Evolutionary conservation across 2,113 vertebrate genomes (phyloP).

Genomic region (Helogale parvula): DNA sequence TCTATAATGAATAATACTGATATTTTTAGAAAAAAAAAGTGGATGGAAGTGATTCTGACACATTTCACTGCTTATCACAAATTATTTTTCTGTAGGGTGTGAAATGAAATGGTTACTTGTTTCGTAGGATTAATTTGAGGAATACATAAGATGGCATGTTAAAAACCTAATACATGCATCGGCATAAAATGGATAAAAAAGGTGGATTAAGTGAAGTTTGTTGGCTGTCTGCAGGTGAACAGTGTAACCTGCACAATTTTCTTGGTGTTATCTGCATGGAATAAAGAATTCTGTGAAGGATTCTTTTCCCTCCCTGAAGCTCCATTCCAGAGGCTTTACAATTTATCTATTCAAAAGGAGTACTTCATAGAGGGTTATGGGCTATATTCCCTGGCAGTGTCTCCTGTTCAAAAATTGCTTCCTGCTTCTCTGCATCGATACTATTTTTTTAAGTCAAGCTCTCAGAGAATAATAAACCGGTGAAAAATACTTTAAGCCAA

Average conservation of each 20-base stretch:
- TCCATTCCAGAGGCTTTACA: not conserved
- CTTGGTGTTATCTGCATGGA: not conserved
- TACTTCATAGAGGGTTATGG: not conserved
- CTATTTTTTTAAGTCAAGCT: not conserved
- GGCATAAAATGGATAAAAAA: not conserved
- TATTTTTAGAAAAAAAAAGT: not conserved
- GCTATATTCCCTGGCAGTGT: not conserved
- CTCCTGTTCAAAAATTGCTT: not conserved
- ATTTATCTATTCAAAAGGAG: constrained; percentile 7
- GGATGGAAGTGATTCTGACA: not conserved
- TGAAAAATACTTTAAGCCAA: not conserved
- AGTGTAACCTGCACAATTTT: not conserved
- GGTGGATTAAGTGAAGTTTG: not conserved
- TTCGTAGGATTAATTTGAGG: not conserved
- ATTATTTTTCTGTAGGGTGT: not conserved
- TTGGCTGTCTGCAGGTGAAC: not conserved
- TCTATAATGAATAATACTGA: not conserved
- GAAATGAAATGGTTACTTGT: not conserved
- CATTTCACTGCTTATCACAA: not conserved
- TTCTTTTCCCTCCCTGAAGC: not conserved
- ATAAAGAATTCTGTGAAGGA: not conserved
- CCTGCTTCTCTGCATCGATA: not conserved
- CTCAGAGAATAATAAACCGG: not conserved
- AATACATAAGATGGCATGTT: not conserved
- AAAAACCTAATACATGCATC: not conserved